These are phyloP conservation scores for Fukomys damarensis DNA, from an alignment of 2,113 vertebrate species.

Conservation along the genomic window DNA sequence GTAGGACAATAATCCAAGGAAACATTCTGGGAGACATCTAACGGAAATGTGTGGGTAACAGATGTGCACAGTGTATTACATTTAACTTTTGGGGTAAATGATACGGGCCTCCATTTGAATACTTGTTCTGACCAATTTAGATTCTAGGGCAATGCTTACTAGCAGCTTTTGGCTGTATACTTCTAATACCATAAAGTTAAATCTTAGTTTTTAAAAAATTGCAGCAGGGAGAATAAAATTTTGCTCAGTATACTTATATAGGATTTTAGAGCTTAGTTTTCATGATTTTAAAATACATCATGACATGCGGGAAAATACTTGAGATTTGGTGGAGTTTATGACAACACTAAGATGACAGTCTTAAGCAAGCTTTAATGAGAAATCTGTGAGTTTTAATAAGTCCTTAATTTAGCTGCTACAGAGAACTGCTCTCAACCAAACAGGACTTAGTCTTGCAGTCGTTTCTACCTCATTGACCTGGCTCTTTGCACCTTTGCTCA, in stretches of 20 bases:
- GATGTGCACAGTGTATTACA: not conserved
- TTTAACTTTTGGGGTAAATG: not conserved
- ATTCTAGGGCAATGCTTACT: not conserved
- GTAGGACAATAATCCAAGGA: not conserved
- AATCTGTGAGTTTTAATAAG: not conserved
- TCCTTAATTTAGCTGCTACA: not conserved
- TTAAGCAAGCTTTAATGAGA: not conserved
- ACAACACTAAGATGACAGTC: not conserved
- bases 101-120: not conserved
- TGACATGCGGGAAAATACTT: not conserved
- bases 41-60: not conserved
- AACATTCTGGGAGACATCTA: not conserved
- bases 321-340: not conserved
- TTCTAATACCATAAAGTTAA: not conserved
- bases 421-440: not conserved
- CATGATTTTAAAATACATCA: not conserved
- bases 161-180: not conserved
- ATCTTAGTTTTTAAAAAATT: not conserved
- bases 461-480: not conserved
- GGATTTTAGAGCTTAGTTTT: not conserved
- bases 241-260: not conserved
- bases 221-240: not conserved
- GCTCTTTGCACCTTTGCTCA: not conserved
- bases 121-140: not conserved
- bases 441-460: not conserved